These are phyloP conservation scores for Otus sunia DNA, from an alignment of 2,113 vertebrate genomes.

Conservation along the genomic window DNA sequence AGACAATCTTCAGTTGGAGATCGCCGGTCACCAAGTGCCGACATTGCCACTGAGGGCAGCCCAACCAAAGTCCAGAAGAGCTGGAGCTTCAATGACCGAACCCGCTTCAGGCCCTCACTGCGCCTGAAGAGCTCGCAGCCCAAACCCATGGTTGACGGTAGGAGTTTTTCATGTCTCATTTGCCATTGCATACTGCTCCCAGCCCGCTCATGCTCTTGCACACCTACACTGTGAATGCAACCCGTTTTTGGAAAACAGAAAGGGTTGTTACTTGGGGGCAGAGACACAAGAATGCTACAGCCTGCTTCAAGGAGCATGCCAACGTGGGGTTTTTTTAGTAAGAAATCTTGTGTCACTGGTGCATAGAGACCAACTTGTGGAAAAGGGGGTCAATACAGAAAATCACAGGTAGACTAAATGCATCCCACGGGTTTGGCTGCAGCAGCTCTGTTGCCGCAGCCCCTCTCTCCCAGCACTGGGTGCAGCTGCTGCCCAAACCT, in stretches of 20 bases:
- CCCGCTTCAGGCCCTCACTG: slow-evolving; percentile 91
- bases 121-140: slow-evolving; percentile 93
- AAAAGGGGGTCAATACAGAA: background rate
- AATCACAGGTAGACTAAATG: background rate
- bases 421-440: background rate
- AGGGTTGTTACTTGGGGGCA: background rate
- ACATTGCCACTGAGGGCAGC: slow-evolving; percentile 84
- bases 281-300: background rate
- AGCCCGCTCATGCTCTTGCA: background rate
- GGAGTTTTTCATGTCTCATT: background rate
- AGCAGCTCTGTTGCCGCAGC: rapidly evolving
- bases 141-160: slow-evolving; percentile 87
- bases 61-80: slow-evolving; percentile 97
- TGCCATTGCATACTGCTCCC: rapidly evolving
- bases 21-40: slow-evolving; percentile 86
- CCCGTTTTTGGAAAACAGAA: background rate
- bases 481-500: background rate
- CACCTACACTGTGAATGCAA: rapidly evolving
- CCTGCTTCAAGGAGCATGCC: background rate
- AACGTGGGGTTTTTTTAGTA: background rate
- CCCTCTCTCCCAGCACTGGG: background rate
- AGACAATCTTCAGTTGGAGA: slow-evolving; percentile 87
- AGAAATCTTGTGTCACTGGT: background rate
- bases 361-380: background rate
- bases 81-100: slow-evolving; percentile 98